Conservation (phyloP, 1,140 invertebrate species). For the Physella acuta region DNA sequence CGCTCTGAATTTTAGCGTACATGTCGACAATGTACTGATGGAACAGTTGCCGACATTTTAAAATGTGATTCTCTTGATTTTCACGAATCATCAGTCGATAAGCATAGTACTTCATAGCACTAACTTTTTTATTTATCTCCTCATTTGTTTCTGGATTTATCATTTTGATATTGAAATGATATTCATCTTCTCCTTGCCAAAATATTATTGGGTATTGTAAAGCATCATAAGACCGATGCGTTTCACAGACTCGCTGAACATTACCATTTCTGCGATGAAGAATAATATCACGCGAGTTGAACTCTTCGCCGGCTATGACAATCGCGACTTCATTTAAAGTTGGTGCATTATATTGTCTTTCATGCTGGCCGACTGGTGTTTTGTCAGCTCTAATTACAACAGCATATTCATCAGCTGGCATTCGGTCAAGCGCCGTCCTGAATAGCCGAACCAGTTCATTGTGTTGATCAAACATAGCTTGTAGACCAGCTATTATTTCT, state of each 20-base stretch:
- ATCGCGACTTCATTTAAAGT: not conserved
- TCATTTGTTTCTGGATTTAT: constrained; percentile 10
- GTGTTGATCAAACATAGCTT: not conserved
- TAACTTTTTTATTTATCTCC: constrained; percentile 11
- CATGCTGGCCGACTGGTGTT: not conserved
- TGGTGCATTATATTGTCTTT: not conserved
- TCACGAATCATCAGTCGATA: constrained; percentile 24
- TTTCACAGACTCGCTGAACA: not conserved
- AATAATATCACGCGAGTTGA: not conserved
- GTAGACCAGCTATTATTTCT: not conserved
- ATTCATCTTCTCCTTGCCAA: constrained; percentile 15
- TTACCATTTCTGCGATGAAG: not conserved
- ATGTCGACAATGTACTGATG: constrained; percentile 60
- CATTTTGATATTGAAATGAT: not conserved
- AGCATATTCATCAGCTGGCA: not conserved
- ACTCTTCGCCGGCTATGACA: not conserved
- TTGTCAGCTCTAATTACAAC: not conserved
- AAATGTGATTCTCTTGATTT: constrained; percentile 42
- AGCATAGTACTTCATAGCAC: constrained; percentile 25
- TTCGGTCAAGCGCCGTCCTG: not conserved
- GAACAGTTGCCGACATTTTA: constrained; percentile 46
- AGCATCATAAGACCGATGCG: not conserved
- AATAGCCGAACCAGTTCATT: not conserved
- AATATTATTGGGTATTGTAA: not conserved
- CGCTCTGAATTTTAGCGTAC: constrained; percentile 56